phyloP scores from a whole-genome alignment of 2,888 invertebrate genomes.

The Lampropteryx suffumata region DNA sequence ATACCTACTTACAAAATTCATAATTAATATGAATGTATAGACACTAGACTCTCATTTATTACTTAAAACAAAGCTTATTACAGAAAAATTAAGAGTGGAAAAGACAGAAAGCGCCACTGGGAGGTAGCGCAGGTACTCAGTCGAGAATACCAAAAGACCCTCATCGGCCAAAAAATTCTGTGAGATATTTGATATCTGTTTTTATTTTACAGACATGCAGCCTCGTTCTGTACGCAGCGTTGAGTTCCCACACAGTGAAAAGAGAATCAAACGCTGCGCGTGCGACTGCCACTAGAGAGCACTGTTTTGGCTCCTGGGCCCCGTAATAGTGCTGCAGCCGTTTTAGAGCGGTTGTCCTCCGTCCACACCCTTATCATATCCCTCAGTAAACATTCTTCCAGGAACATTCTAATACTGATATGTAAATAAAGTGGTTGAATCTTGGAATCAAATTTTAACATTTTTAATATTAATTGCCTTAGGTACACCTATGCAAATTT shows the following conservation, averaged over 20 bases:
- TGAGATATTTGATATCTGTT: no score
- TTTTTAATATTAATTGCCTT: conserved; percentile 54
- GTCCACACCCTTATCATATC: conserved; percentile 52
- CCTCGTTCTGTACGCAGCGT: conserved; percentile 87
- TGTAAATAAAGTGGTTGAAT: conserved; percentile 70
- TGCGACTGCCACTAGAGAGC: conserved; percentile 86
- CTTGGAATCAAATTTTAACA: conserved; percentile 43
- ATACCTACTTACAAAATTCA: no score
- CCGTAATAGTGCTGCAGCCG: conserved; percentile 26
- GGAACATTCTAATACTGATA: conserved; percentile 40
- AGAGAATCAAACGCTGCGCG: conserved; percentile 88
- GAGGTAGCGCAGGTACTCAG: no score
- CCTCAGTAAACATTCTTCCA: conserved; percentile 10
- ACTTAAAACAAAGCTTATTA: no score
- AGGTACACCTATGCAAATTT: conserved; percentile 21
- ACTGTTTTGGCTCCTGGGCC: conserved; percentile 16
- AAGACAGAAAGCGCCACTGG: no score
- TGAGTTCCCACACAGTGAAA: conserved; percentile 81
- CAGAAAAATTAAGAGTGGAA: no score
- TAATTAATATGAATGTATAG: no score
- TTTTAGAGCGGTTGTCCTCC: conserved; percentile 39
- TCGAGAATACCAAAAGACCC: no score
- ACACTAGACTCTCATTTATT: no score
- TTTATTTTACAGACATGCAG: conserved; percentile 86
- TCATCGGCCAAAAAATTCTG: no score